These are phyloP conservation scores for Standfussiana lucernea DNA, from an alignment of 2,888 invertebrate species.

Conservation along the genomic window DNA sequence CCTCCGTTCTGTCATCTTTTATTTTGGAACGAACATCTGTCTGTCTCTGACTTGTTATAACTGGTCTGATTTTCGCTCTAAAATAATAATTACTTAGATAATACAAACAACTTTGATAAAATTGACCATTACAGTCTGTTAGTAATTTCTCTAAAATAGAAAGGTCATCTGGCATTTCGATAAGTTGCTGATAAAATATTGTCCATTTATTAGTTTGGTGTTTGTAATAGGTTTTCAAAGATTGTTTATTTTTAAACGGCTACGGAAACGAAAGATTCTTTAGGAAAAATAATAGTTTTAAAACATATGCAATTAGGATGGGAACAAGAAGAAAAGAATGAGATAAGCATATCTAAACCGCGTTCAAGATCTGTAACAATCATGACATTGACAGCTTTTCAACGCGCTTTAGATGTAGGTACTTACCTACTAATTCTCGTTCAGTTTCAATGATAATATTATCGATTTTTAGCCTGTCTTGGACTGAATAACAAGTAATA, in stretches of 20 bases:
- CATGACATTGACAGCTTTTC: neutral
- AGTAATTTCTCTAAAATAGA: conserved; percentile 36
- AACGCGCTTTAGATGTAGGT: neutral
- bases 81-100: conserved; percentile 46
- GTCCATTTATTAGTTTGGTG: conserved; percentile 8
- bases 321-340: neutral
- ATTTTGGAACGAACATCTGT: conserved; percentile 53
- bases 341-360: neutral
- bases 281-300: neutral
- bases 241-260: neutral
- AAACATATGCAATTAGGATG: neutral
- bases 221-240: conserved; percentile 2
- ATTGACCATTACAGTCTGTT: conserved; percentile 39
- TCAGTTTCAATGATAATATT: neutral
- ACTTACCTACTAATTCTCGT: neutral
- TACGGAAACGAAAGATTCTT: neutral
- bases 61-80: conserved; percentile 30
- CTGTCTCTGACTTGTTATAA: conserved; percentile 40
- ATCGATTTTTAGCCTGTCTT: neutral
- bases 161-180: conserved; percentile 33
- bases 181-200: conserved; percentile 3
- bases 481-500: neutral
- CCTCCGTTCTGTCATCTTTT: conserved; percentile 44
- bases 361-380: neutral
- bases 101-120: too few species aligned